Conservation (phyloP, 1,140 invertebrate genomes). For the Trissolcus basalis region DNA sequence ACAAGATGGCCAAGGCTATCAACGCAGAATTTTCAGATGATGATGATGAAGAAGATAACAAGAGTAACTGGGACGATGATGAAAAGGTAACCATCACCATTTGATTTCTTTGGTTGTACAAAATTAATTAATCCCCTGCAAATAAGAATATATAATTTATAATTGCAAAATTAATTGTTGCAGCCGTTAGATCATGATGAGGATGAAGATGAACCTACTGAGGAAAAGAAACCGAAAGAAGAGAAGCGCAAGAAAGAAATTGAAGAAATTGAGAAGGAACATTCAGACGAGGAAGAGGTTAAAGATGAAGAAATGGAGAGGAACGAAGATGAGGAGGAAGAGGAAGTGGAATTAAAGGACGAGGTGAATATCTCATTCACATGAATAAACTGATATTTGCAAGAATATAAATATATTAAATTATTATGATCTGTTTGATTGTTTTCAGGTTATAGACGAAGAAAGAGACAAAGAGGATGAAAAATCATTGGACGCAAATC, state of each 20-base stretch:
- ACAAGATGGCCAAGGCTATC: conserved; percentile 75
- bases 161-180: conserved; percentile 2
- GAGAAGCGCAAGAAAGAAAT: conserved; percentile 72
- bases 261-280: conserved; percentile 65
- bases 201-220: conserved; percentile 66
- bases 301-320: conserved; percentile 73
- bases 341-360: conserved; percentile 37
- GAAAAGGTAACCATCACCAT: conserved; percentile 67
- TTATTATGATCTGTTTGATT: too few relatives aligned
- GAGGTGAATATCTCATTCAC: conserved; percentile 29
- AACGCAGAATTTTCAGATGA: conserved; percentile 74
- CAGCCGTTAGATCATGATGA: conserved; percentile 61
- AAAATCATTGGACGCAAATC: conserved; percentile 64
- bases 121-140: too few relatives aligned
- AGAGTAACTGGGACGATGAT: conserved; percentile 72
- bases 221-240: conserved; percentile 61
- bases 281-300: conserved; percentile 71
- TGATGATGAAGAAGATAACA: conserved; percentile 71
- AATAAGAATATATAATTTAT: too few relatives aligned
- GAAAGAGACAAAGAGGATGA: conserved; percentile 75
- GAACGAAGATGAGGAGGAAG: conserved; percentile 60
- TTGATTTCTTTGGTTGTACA: conserved; percentile 2
- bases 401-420: too few relatives aligned
- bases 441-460: conserved; percentile 63
- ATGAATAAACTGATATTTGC: too few relatives aligned